A percentile compares a stretch with the other conserved stretches of the same genome.
These are phyloP conservation scores for Micrasema longulum DNA, from an alignment of 1,140 invertebrate species.

Conservation along the genomic window DNA sequence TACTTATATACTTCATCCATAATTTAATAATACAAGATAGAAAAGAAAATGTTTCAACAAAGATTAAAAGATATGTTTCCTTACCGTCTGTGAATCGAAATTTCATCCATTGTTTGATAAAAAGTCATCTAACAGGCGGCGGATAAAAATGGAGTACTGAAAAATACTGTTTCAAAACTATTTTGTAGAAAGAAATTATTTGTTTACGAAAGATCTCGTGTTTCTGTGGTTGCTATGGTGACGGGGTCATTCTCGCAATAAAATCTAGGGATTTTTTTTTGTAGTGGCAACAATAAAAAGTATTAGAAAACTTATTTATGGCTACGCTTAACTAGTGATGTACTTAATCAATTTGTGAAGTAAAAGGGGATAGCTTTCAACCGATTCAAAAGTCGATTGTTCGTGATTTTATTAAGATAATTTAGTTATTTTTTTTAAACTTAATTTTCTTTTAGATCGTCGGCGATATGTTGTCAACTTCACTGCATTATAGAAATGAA, in stretches of 20 bases:
- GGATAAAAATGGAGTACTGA: conserved; percentile 15
- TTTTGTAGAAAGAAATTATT: conserved; percentile 25
- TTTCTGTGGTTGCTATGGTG: conserved; percentile 20
- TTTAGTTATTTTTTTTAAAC: too few species aligned
- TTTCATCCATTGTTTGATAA: conserved; percentile 27
- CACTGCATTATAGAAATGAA: too few species aligned
- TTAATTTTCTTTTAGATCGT: too few species aligned
- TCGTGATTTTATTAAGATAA: too few species aligned
- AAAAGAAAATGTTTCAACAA: too few species aligned
- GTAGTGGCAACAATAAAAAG: background rate
- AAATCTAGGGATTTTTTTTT: conserved; percentile 10
- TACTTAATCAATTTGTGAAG: too few species aligned
- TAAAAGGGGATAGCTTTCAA: too few species aligned
- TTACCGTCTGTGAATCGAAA: conserved; percentile 6
- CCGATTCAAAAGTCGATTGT: too few species aligned
- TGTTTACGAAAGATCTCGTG: conserved; percentile 20
- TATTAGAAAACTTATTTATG: too few species aligned
- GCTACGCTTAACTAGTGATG: background rate
- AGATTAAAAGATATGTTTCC: too few species aligned
- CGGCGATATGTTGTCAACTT: too few species aligned
- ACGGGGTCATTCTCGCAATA: background rate
- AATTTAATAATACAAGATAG: too few species aligned
- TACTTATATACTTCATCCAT: background rate
- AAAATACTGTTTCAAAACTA: conserved; percentile 11
- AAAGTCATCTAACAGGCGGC: background rate